phyloP scores from a whole-genome alignment of 2,797 vertebrate genomes.

The Etheostoma nigrum region DNA sequence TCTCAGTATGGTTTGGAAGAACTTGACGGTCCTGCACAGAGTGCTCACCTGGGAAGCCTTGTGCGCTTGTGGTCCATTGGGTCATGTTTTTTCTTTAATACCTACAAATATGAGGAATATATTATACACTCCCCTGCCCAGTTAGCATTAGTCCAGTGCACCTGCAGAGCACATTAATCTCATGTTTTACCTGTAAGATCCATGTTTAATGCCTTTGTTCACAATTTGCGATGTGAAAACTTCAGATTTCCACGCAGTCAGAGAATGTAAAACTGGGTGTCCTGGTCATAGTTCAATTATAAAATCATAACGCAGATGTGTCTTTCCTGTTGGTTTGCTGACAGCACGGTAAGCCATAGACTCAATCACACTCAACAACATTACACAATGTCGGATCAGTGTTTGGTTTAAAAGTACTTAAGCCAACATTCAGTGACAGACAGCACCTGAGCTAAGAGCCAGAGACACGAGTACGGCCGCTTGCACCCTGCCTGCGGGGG shows the following conservation, averaged over 20 bases:
- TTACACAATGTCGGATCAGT: not conserved
- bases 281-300: not conserved
- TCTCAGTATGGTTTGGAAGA: not conserved
- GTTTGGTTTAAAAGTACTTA: conserved; percentile 1
- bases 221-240: not conserved
- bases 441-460: not conserved
- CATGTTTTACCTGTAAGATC: not conserved
- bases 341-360: not conserved
- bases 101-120: not conserved
- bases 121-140: not conserved
- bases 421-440: not conserved
- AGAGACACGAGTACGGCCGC: not conserved
- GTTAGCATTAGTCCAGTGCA: not conserved
- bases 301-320: not conserved
- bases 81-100: not conserved
- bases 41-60: not conserved
- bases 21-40: not conserved
- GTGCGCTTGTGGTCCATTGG: not conserved
- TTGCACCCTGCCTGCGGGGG: no score
- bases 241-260: not conserved
- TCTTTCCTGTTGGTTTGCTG: not conserved
- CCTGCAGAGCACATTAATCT: not conserved
- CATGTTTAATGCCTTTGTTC: not conserved
- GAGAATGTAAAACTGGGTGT: not conserved
- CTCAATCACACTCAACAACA: not conserved